These are phyloP conservation scores for Celastrina argiolus DNA, from an alignment of 2,888 invertebrate species.

Conservation along the genomic window DNA sequence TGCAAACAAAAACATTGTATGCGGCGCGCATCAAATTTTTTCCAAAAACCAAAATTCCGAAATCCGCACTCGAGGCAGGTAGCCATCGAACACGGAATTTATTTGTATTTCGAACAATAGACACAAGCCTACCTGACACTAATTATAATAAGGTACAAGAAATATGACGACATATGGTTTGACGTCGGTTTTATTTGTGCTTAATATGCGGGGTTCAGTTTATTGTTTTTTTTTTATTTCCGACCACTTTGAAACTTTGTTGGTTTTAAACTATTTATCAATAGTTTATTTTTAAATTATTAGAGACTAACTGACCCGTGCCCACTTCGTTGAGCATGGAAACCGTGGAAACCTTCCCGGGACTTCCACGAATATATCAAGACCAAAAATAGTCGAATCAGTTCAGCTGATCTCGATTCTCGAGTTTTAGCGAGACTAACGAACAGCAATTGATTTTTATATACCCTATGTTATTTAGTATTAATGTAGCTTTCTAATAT, in stretches of 20 bases:
- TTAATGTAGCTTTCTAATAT: no score
- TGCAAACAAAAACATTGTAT: conserved; percentile 73
- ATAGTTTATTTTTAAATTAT: no score
- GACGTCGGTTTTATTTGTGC: conserved; percentile 4
- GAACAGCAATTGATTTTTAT: no score
- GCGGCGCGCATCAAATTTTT: conserved; percentile 71
- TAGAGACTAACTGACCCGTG: no score
- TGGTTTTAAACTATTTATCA: neutral
- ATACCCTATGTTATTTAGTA: no score
- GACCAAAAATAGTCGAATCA: no score
- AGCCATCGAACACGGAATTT: conserved; percentile 68
- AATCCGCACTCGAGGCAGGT: conserved; percentile 72
- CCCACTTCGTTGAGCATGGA: no score
- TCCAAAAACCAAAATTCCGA: conserved; percentile 63
- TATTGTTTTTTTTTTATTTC: conserved; percentile 9
- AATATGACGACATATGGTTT: conserved; percentile 60
- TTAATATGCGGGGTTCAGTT: conserved; percentile 11
- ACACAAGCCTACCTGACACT: conserved; percentile 65
- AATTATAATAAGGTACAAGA: conserved; percentile 72
- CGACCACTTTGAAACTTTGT: neutral
- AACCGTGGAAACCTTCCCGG: no score
- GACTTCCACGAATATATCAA: no score
- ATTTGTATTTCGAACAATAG: conserved; percentile 76
- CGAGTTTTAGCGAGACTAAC: no score
- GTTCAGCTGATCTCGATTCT: no score